Evolutionary conservation across 2,888 invertebrate genomes (phyloP).

Genomic region (Drosophila borealis): DNA sequence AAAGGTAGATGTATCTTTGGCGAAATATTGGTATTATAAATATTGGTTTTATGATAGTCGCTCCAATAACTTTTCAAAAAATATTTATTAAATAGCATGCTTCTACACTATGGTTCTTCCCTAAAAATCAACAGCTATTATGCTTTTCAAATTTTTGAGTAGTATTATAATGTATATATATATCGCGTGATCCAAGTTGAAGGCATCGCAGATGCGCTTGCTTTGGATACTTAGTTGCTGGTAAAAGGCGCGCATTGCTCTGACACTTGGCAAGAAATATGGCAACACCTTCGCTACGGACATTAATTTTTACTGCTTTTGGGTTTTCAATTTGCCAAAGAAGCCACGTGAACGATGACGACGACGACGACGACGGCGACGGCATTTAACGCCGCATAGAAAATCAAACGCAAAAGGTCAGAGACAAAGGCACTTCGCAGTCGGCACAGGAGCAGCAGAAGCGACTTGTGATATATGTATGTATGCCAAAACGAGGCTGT

Average conservation of each 20-base stretch:
- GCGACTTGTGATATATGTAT: constrained; percentile 57
- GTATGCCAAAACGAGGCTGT: constrained; percentile 22
- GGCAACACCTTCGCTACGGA: constrained; percentile 73
- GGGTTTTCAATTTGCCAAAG: constrained; percentile 72
- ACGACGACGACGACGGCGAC: constrained; percentile 8
- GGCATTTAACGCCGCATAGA: constrained; percentile 74
- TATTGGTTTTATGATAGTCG: too few relatives aligned
- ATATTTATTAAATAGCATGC: too few relatives aligned
- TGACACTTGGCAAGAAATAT: constrained; percentile 47
- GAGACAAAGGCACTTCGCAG: constrained; percentile 48
- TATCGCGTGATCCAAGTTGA: neutral
- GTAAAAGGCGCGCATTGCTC: constrained; percentile 1
- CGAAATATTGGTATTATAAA: too few relatives aligned
- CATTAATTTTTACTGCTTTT: constrained; percentile 75
- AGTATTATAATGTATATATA: too few relatives aligned
- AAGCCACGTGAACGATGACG: constrained; percentile 59
- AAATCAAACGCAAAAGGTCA: constrained; percentile 74
- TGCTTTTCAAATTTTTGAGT: too few relatives aligned
- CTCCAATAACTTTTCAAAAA: too few relatives aligned
- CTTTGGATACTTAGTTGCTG: constrained; percentile 5
- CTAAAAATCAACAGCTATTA: too few relatives aligned
- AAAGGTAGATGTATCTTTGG: too few relatives aligned
- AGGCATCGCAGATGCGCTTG: neutral
- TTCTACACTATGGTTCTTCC: too few relatives aligned
- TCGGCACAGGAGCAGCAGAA: constrained; percentile 22